Percentiles rank a stretch among this genome's conserved stretches.
Evolutionary conservation across 2,888 invertebrate species (phyloP).

Genomic region (Plagodis pulveraria): DNA sequence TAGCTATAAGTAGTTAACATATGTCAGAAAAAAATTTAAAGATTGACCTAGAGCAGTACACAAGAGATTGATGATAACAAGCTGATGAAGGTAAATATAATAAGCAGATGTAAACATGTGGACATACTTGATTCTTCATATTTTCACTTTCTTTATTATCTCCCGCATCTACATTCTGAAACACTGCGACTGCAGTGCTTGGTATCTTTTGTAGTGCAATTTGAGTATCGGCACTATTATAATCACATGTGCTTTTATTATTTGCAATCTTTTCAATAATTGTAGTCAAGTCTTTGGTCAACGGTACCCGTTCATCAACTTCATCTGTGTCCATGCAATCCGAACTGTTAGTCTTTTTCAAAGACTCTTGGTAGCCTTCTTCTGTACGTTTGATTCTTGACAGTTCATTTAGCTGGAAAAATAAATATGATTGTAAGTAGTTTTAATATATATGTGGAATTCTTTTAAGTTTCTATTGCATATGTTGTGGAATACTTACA

Average conservation of each 20-base stretch:
- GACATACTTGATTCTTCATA: constrained; percentile 86
- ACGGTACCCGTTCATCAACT: constrained; percentile 64
- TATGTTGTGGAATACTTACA: constrained; percentile 59
- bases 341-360: constrained; percentile 49
- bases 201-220: constrained; percentile 83
- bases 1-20: no score
- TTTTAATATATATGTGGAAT: no score
- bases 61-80: no score
- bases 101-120: constrained; percentile 2
- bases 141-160: constrained; percentile 63
- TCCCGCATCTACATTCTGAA: constrained; percentile 83
- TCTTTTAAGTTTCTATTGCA: no score
- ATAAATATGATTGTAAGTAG: constrained; percentile 3
- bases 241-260: constrained; percentile 53
- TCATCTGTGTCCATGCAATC: constrained; percentile 45
- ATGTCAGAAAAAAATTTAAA: no score
- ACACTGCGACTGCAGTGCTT: constrained; percentile 86
- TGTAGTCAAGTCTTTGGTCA: constrained; percentile 82
- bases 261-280: constrained; percentile 81
- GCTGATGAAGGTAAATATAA: no score
- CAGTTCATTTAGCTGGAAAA: constrained; percentile 70
- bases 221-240: constrained; percentile 50
- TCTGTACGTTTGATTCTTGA: constrained; percentile 79
- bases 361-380: constrained; percentile 70
- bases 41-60: no score